phyloP scores from a whole-genome alignment of 2,888 invertebrate genomes.

The Cryptus viduatorius region DNA sequence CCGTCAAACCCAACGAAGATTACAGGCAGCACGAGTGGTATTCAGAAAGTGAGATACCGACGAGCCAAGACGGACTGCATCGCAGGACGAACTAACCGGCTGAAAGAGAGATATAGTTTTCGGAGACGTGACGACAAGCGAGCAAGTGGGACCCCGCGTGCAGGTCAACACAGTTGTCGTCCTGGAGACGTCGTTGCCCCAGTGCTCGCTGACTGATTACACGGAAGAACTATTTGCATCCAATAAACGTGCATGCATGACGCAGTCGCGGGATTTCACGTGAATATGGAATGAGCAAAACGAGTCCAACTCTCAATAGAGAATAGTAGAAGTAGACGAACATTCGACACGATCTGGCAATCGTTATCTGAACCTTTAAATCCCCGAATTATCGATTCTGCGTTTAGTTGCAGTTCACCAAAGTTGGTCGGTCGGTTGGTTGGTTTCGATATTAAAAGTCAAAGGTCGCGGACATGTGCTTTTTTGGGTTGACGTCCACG shows the following conservation, averaged over 20 bases:
- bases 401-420: neutral
- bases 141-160: constrained; percentile 3
- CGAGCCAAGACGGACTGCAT: constrained; percentile 38
- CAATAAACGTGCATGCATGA: constrained; percentile 55
- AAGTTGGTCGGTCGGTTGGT: no score
- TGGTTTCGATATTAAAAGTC: neutral
- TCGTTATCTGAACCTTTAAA: constrained; percentile 12
- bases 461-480: neutral
- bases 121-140: constrained; percentile 36
- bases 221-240: constrained; percentile 47
- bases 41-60: constrained; percentile 42
- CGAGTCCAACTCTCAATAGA: constrained; percentile 26
- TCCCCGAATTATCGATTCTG: constrained; percentile 35
- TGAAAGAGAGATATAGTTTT: constrained; percentile 51
- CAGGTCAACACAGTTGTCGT: constrained; percentile 1
- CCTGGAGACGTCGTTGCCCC: constrained; percentile 20
- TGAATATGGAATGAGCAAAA: neutral
- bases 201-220: constrained; percentile 46
- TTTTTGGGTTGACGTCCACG: neutral
- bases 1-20: constrained; percentile 32
- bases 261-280: neutral
- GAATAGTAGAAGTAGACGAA: constrained; percentile 36
- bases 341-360: neutral
- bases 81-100: constrained; percentile 6
- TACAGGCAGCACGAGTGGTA: constrained; percentile 43